phyloP scores from a whole-genome alignment of 2,113 vertebrate species.

The Chitala chitala region DNA sequence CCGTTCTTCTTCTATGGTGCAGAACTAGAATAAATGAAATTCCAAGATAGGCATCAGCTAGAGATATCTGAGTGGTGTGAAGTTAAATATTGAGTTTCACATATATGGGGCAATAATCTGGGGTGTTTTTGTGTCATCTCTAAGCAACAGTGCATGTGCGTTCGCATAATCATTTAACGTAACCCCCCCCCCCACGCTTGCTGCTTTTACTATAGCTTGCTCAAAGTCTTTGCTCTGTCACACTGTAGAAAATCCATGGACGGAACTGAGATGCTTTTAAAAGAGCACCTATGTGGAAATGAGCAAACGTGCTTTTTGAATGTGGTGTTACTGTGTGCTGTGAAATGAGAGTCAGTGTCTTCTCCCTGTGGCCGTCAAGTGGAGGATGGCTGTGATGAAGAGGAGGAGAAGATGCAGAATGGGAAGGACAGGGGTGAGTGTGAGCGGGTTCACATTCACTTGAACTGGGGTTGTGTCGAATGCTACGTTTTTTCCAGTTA shows the following conservation, averaged over 20 bases:
- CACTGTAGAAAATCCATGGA: neutral
- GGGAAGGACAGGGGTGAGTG: conserved; percentile 81
- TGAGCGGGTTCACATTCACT: no score
- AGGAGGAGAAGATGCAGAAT: conserved; percentile 74
- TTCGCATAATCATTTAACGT: no score
- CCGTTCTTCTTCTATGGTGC: neutral
- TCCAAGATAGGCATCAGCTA: neutral
- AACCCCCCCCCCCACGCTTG: no score
- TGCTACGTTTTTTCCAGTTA: no score
- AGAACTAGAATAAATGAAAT: conserved; percentile 4
- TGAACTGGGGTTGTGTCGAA: no score
- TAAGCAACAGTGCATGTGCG: no score
- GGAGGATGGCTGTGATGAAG: conserved; percentile 79
- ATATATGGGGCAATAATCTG: no score
- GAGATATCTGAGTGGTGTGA: no score
- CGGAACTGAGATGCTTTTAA: conserved; percentile 4
- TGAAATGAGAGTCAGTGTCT: neutral
- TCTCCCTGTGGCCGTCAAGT: conserved; percentile 43
- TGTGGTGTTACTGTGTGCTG: neutral
- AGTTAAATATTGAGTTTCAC: no score
- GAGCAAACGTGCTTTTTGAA: neutral
- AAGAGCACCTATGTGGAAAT: no score
- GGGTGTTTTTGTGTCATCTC: no score
- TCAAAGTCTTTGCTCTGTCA: neutral
- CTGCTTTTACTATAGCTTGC: neutral